Evolutionary conservation across 1,140 invertebrate species (phyloP), one percentile per base, ranked within the genome.

Genomic region (Aphelenchoides besseyi): DNA sequence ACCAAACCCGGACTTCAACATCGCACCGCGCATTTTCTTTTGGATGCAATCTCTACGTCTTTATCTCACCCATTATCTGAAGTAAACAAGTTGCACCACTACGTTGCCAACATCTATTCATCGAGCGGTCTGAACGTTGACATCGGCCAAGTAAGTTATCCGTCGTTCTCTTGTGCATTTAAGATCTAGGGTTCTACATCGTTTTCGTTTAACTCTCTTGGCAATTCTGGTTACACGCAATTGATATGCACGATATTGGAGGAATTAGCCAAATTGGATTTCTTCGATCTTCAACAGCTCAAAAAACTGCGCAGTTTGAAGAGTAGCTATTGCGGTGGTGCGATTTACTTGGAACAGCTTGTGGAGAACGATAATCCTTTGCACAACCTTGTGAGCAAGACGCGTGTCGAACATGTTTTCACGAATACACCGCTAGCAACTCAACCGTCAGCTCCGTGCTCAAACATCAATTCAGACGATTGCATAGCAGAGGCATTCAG

Each of bases 141-240:
- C 18, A 23, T 59, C 23, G 32, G 23, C 5, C 55, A 5, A 23
- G 55, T 59, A 23, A 59, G 32, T 33, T 28, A 5, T 59, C 12
- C 12, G 41, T 48, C 41, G 41, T 16, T 23, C 41, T 48, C 23
- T 23, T 48, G 41, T 48, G 12, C 41, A 23, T 48, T 48, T 48
- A 48, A 12, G 23, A 16, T 59, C 23, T 23, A 59, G 55, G 55
- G 32, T 23, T 8, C 5, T 33, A 59, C 55, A 8, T 5, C 55
- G 5, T 59, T 59, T 33, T 29, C 26, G 12, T 59, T 59, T 33
- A 59, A 28, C 23, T 18, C 18, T 12, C 5, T 59, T 33, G 55
- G 55, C 55, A 59, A 5, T 59, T 59, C 55, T 5, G 55, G 55
- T 33, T 59, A 5, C 18, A 59, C 18, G 5, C 55, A 59, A 33